phyloP scores from a whole-genome alignment of 2,797 vertebrate species.

The Neomorphus geoffroyi region DNA sequence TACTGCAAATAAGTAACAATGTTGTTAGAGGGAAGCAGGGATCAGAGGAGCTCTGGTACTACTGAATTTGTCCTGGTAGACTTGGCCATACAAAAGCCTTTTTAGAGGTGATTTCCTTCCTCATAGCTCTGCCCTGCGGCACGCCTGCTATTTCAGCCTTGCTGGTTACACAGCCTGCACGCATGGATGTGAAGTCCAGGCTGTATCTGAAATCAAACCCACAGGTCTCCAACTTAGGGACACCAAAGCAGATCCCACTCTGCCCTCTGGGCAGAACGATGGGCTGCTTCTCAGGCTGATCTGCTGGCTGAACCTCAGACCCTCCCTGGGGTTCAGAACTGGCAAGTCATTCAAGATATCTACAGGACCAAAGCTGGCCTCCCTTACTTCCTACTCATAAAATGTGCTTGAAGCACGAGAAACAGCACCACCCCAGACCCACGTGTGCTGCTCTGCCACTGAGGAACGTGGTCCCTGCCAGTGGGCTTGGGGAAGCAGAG shows the following conservation, averaged over 20 bases:
- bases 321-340: background rate
- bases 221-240: background rate
- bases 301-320: background rate
- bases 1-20: background rate
- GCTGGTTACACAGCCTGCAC: background rate
- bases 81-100: background rate
- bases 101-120: background rate
- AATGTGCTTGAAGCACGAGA: background rate
- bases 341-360: background rate
- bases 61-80: background rate
- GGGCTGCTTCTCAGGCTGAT: background rate
- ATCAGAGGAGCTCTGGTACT: background rate
- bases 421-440: background rate
- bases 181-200: background rate
- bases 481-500: background rate
- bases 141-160: background rate
- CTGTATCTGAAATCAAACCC: background rate
- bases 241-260: background rate
- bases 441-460: fast-evolving
- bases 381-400: background rate
- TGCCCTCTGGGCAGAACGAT: background rate
- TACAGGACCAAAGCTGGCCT: background rate
- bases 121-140: background rate
- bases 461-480: fast-evolving
- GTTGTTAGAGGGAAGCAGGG: background rate